Base-by-base conservation (phyloP, 1,140 invertebrate species). In the Cyrtorhinus lividipennis region DNA sequence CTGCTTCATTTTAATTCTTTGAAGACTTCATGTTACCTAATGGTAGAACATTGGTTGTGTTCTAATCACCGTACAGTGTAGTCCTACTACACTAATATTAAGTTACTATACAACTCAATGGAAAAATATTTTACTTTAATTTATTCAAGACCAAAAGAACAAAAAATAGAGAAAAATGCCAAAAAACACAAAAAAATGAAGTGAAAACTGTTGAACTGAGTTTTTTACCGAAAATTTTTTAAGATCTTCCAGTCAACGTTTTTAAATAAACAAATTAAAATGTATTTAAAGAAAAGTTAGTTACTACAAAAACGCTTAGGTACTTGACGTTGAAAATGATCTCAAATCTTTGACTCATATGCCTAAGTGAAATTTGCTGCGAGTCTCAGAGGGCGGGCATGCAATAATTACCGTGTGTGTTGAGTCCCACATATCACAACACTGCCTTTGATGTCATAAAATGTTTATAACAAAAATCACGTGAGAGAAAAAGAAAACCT, bases 391-490 rank as follows among this genome's bases (percentile, higher is more conserved):
- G 48, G 48, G 48, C 48, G 20, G 48, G 48, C 20, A 53, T 53
- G 48, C 48, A 53, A 53, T 53, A 53, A 53, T 13, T 44, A 10
- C 38, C 20, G 5, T 20, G 18, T 53, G 20, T 53, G 48, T 53
- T 53, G 48, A 15, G 20, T 53, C 48, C 20, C 48, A 53, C 48
- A 53, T 53, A 53, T 53, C 48, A 53, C 48, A 12, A 53, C 48
- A 53, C 48, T 53, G 48, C 48, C 48, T 53, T 53, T 53, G 8
- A 53, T 53, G 48, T 53, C 48, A 53, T 53, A 53, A 53, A 53
- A 10, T 22, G 8, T 15, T 53, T 15, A 5, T 53, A 15, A 53
- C 20, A 53, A 22, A 22, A 53, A n/a, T n/a, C 8, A 44, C 8
- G n/a, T 10, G n/a, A 44, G n/a, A 44, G 8, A 8, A 10, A 44